Base-by-base conservation (phyloP, 2,797 vertebrate genomes). In the Falco berigora region DNA sequence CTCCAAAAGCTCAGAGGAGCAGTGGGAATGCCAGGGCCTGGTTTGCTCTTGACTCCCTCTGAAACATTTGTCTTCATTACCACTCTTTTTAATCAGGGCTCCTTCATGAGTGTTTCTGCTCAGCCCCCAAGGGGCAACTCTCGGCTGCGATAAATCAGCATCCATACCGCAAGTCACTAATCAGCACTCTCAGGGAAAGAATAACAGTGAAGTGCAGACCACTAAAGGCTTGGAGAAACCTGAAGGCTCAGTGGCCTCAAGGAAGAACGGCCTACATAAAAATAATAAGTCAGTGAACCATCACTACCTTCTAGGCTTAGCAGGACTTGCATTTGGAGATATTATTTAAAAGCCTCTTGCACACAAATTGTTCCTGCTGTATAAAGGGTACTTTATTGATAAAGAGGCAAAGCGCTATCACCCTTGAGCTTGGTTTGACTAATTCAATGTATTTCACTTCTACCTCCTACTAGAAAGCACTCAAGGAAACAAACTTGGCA, bases 31-130 rank as follows among this genome's bases (percentile, higher is more conserved):
- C 97, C 97, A 97, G 97, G 97, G 98, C 97, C 98, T 96, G 95
- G 97, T 96, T 97, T 96, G 96, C 97, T 98, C 98, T 98, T 96
- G 95, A 97, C 97, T 98, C 98, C 97, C 98, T 98, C 97, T 42
- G 97, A 98, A 98, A 98, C 98, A 98, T 98, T 98, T 98, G 98
- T 98, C 98, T 98, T 98, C 98, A 98, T 98, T 98, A 98, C 98
- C 97, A 98, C 97, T 98, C 98, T 98, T 98, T 98, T 98, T 98
- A 98, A 98, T 98, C 98, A 98, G 97, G 98, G 97, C 97, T 98
- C 98, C 97, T 98, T 98, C 97, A 95, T 97, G 98, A 98, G 97
- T 97, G 97, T 98, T 98, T 98, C 98, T 98, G 97, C 98, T 98
- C 98, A 89, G 97, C 97, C 98, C 98, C 97, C 96, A 79, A 97